Base-by-base conservation (phyloP, 2,113 vertebrate species). In the Rostratula benghalensis region DNA sequence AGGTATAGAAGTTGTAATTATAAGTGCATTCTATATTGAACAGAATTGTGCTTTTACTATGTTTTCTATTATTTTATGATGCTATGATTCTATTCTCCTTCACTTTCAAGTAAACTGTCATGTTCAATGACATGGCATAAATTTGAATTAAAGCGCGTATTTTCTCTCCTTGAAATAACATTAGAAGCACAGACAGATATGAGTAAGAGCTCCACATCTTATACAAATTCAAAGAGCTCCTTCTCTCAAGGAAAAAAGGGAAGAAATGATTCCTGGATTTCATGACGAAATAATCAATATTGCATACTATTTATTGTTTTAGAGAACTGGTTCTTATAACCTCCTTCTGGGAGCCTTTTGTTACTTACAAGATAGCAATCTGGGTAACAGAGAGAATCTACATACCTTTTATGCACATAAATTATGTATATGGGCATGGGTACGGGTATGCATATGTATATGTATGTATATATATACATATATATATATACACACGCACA, bases 121-220 rank as follows among this genome's bases (percentile, higher is more conserved):
- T 48, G 30, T 93, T 88, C 65, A 61, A 37, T 80, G n/a, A 68
- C 1, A 5, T 67, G 83, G 50, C 37, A 68, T 81, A 83, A 71
- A 75, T 80, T 31, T 83, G 50, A 63, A 65, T 63, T 61, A 67
- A 93, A 83, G 4, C 43, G 5, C 10, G 3, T 35, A 22, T 39
- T 51, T 80, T 94, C 75, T 78, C 41, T 56, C 30, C 10, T 83
- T 91, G 69, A 59, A 83, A 63, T 82, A 90, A 74, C 25, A 30
- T 46, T 59, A 71, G 7, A 21, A 71, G 25, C 30, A 48, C 20
- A 70, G 25, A 13, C 57, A 89, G 57, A 35, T 59, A 70, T 41
- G 20, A 71, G 23, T 65, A 82, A 82, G 81, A 41, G 13, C n/a
- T 67, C 23, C 28, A 35, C 2, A 31, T 51, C 9, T 17, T 50